phyloP scores from a whole-genome alignment of 2,797 vertebrate species.

The Selene dorsalis region DNA sequence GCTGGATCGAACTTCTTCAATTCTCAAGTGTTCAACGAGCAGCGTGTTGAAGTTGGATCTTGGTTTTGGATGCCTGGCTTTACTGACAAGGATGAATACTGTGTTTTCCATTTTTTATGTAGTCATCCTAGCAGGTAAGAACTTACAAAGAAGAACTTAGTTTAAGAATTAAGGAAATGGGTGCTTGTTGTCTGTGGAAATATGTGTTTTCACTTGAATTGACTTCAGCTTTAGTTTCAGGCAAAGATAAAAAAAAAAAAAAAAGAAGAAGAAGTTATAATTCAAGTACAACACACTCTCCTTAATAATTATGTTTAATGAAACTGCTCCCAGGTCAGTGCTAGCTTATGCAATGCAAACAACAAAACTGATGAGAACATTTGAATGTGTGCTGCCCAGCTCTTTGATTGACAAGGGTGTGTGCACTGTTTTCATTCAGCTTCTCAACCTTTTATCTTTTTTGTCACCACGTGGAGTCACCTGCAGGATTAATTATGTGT shows the following conservation, averaged over 20 bases:
- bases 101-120: conserved; percentile 57
- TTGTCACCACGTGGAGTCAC: conserved; percentile 40
- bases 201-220: not conserved
- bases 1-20: conserved; percentile 46
- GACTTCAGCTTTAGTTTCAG: not conserved
- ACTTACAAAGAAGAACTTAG: not conserved
- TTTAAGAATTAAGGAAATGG: not conserved
- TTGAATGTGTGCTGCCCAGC: not conserved
- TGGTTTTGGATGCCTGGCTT: conserved; percentile 43
- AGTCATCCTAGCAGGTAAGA: conserved; percentile 74
- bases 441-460: conserved; percentile 28
- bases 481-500: conserved; percentile 48
- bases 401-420: conserved; percentile 74
- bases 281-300: not conserved
- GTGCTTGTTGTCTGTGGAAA: not conserved
- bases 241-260: no score
- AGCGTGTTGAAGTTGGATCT: conserved; percentile 35
- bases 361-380: conserved; percentile 45
- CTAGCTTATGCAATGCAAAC: conserved; percentile 22
- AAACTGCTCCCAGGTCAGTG: conserved; percentile 10
- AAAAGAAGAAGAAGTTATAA: no score
- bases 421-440: conserved; percentile 47
- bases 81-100: conserved; percentile 65
- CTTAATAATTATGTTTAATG: conserved; percentile 8
- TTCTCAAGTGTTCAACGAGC: conserved; percentile 46